Evolutionary conservation across 2,113 vertebrate species (phyloP).

Genomic region (Aegotheles bennettii): DNA sequence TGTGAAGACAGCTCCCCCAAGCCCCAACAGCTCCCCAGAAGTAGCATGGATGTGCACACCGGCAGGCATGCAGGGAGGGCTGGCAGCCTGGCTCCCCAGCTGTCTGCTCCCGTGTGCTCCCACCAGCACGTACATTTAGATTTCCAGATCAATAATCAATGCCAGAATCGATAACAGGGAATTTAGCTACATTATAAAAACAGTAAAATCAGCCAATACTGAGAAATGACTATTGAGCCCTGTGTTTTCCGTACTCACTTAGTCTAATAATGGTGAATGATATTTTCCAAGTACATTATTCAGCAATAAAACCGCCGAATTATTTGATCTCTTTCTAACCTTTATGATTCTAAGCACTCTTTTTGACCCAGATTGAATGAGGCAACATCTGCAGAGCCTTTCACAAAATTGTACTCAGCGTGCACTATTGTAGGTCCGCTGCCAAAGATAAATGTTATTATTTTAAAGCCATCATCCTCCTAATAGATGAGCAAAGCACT

Average conservation of each 20-base stretch:
- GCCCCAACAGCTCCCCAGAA: not conserved
- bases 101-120: not conserved
- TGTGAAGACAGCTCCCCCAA: not conserved
- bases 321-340: constrained; percentile 64
- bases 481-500: constrained; percentile 61
- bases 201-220: constrained; percentile 58
- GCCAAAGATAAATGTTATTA: constrained; percentile 67
- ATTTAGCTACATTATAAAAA: constrained; percentile 68
- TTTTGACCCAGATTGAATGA: constrained; percentile 67
- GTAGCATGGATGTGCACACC: not conserved
- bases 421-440: constrained; percentile 35
- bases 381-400: constrained; percentile 67
- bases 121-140: constrained; percentile 49
- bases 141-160: constrained; percentile 64
- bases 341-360: constrained; percentile 59
- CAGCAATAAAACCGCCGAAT: constrained; percentile 64
- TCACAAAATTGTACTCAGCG: constrained; percentile 51
- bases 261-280: constrained; percentile 57
- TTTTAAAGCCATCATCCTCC: constrained; percentile 65
- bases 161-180: constrained; percentile 65
- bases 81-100: no score
- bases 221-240: constrained; percentile 69
- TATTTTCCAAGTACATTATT: constrained; percentile 70
- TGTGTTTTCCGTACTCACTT: constrained; percentile 61
- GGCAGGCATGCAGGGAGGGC: no score